Conservation (phyloP, 2,797 vertebrate genomes). For the Thaleichthys pacificus region DNA sequence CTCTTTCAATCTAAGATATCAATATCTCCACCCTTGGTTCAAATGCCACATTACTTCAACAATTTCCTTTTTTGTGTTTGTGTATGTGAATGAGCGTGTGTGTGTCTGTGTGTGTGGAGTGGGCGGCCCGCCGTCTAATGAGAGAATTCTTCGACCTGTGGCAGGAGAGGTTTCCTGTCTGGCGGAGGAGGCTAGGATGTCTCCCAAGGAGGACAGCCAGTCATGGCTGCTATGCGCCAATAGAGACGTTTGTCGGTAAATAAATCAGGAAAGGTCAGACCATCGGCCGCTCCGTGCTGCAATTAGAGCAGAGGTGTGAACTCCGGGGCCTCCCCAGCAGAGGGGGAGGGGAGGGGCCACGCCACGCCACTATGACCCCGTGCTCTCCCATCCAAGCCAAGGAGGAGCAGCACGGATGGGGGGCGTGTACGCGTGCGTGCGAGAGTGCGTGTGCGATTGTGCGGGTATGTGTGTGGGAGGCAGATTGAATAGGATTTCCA, state of each 20-base stretch:
- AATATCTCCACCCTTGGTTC: constrained; percentile 42
- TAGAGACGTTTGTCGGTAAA: constrained; percentile 51
- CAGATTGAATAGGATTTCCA: constrained; percentile 31
- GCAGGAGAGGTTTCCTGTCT: constrained; percentile 18
- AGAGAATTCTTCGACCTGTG: constrained; percentile 23
- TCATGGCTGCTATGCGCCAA: not conserved
- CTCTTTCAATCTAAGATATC: constrained; percentile 39
- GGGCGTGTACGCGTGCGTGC: constrained; percentile 37
- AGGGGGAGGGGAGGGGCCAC: constrained; percentile 14
- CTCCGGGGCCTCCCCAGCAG: constrained; percentile 39
- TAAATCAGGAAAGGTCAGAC: constrained; percentile 62
- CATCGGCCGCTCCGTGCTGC: constrained; percentile 34
- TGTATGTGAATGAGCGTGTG: constrained; percentile 13
- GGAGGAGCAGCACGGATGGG: constrained; percentile 26
- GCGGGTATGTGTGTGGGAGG: not conserved
- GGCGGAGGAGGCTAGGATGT: constrained; percentile 15
- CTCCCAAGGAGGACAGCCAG: constrained; percentile 30
- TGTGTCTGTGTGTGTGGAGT: not conserved
- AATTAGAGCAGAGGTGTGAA: constrained; percentile 49
- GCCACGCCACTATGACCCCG: constrained; percentile 28
- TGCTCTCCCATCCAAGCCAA: constrained; percentile 38
- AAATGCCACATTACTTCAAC: constrained; percentile 46
- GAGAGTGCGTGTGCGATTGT: constrained; percentile 23
- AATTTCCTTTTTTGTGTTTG: constrained; percentile 22
- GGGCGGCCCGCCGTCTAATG: constrained; percentile 19